Conservation (phyloP, 2,113 vertebrate genomes). For the Colossoma macropomum region DNA sequence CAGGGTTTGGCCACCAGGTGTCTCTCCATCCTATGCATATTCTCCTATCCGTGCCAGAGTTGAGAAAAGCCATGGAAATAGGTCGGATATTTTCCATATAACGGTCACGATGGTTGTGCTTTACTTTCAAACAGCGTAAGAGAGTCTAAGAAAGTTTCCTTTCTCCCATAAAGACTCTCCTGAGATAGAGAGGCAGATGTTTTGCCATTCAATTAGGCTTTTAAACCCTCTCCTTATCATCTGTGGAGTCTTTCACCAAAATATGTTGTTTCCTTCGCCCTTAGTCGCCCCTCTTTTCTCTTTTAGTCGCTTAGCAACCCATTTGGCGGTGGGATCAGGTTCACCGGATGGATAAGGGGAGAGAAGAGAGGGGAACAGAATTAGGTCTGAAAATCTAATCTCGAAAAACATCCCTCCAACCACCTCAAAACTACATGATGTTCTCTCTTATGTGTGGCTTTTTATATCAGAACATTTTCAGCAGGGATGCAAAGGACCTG, state of each 20-base stretch:
- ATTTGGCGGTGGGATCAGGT: constrained; percentile 41
- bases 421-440: not conserved
- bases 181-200: not conserved
- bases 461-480: constrained; percentile 5
- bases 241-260: constrained; percentile 20
- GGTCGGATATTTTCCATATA: constrained; percentile 39
- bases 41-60: not conserved
- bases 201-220: not conserved
- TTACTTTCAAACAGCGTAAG: not conserved
- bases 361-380: constrained; percentile 15
- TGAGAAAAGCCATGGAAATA: constrained; percentile 21
- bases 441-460: not conserved
- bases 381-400: constrained; percentile 29
- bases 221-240: not conserved
- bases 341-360: constrained; percentile 26
- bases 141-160: not conserved
- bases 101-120: constrained; percentile 7
- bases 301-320: constrained; percentile 52
- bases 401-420: not conserved
- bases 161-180: not conserved
- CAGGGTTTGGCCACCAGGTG: constrained; percentile 15
- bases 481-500: constrained; percentile 30
- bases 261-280: not conserved
- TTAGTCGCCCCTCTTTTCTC: constrained; percentile 7
- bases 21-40: not conserved